Evolutionary conservation across 2,888 invertebrate genomes (phyloP), one percentile per base, ranked within the genome.

Genomic region (Drosophila yooni): DNA sequence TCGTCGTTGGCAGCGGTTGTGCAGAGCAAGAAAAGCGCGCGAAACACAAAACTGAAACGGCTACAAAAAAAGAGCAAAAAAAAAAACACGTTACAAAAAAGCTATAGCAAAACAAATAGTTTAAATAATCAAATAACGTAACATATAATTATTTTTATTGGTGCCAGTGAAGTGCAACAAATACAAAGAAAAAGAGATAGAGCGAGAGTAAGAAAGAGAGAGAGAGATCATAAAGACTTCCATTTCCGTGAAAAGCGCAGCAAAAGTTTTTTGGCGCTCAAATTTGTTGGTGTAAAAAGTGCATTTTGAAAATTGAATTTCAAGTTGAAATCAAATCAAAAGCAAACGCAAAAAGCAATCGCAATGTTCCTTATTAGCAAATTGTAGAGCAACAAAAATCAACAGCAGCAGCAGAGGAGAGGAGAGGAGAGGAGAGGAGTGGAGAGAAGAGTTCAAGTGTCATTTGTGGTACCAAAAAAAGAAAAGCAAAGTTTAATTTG

Each of bases 1-100:
- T 91, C 92, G 91, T 93, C 92, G 91, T 91, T 89, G 87, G 90
- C 88, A 91, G 87, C 93, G 93, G 93, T 92, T 89, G 91, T 90
- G 82, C 83, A 79, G 71, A 81, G 76, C 85, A 76, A 67, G 60
- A 78, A 76, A 76, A 83, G 81, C 80, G 86, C 83, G 83, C 83
- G 82, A 66, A 83, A 76, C 53, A 67, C 8, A 56, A 65, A 82
- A 74, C 56, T 50, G 57, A 67, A 70, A 68, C 59, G 61, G 61
- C 57, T 59, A 48, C 36, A 53, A 34, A 60, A 33, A 73, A 57
- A 73, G 29, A 68, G 65, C 67, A 80, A 57, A 69, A 43, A 56
- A 66, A 80, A 70, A 76, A 46, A 46, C 46, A 52, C 58, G 76
- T 64, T 79, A 78, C 76, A 66, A 69, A 72, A 72, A 69, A 72